Percentiles rank a stretch among this genome's conserved stretches.
Evolutionary conservation across 2,888 invertebrate genomes (phyloP).

Genomic region (Eustalomyia histrio): DNA sequence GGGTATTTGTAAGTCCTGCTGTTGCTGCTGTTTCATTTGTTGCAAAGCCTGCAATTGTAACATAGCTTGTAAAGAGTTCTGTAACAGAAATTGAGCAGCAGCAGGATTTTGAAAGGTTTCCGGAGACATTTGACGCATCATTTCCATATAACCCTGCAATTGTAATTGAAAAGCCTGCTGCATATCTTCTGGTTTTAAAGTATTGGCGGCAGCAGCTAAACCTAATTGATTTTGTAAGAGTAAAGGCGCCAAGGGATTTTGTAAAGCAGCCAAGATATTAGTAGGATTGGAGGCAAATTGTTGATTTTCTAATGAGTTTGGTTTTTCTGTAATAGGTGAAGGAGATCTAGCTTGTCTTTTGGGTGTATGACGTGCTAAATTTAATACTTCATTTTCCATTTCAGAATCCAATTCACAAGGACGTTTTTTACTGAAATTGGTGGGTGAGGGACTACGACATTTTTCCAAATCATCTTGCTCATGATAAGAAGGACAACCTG

Average conservation of each 20-base stretch:
- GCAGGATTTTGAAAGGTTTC: constrained; percentile 74
- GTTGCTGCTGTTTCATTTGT: constrained; percentile 82
- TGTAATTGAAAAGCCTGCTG: constrained; percentile 79
- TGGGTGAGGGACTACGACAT: constrained; percentile 68
- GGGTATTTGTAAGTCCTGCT: constrained; percentile 66
- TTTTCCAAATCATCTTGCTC: constrained; percentile 63
- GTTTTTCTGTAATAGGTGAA: constrained; percentile 31
- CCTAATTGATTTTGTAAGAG: constrained; percentile 75
- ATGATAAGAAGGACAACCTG: constrained; percentile 74
- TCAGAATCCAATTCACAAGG: constrained; percentile 68
- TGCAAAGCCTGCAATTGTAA: constrained; percentile 91
- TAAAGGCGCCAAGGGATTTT: constrained; percentile 74
- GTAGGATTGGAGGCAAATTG: constrained; percentile 55
- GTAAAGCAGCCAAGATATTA: constrained; percentile 70
- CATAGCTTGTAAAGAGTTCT: constrained; percentile 87
- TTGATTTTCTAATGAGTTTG: constrained; percentile 16
- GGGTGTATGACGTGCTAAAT: constrained; percentile 72
- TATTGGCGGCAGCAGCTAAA: constrained; percentile 69
- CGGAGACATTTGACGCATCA: constrained; percentile 76
- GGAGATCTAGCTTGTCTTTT: constrained; percentile 68
- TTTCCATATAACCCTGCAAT: constrained; percentile 77
- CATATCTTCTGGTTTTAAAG: constrained; percentile 72
- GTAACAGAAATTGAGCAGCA: constrained; percentile 86
- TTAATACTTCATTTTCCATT: constrained; percentile 72
- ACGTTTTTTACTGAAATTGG: constrained; percentile 74